phyloP scores from a whole-genome alignment of 1,140 invertebrate species.

The Habropoda laboriosa region DNA sequence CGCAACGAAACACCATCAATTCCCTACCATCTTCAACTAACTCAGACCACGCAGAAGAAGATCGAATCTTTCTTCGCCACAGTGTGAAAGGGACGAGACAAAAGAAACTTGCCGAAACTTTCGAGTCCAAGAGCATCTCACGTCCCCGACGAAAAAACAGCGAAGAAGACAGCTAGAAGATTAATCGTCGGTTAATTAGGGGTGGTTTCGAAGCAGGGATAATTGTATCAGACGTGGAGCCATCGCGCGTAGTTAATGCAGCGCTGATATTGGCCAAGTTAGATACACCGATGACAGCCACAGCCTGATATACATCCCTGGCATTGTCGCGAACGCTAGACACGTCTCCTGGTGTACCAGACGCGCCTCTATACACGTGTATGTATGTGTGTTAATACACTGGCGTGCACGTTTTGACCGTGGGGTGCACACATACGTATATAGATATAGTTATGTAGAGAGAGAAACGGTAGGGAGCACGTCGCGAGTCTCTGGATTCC shows the following conservation, averaged over 20 bases:
- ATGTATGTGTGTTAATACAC: conserved; percentile 15
- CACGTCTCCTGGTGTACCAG: conserved; percentile 18
- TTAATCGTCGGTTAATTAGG: conserved; percentile 38
- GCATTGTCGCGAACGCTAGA: conserved; percentile 43
- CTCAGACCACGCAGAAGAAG: too few species aligned
- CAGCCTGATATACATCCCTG: conserved; percentile 49
- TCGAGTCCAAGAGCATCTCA: too few species aligned
- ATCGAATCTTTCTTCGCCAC: too few species aligned
- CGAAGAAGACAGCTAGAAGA: neutral
- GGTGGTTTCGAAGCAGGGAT: neutral
- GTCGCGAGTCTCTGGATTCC: conserved; percentile 29
- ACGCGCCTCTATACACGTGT: conserved; percentile 26
- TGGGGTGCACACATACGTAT: too few species aligned
- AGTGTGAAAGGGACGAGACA: too few species aligned
- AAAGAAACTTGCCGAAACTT: neutral
- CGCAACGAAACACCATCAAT: too few species aligned
- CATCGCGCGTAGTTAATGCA: conserved; percentile 38
- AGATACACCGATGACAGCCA: conserved; percentile 47
- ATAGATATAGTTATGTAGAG: too few species aligned
- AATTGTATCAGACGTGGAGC: conserved; percentile 12
- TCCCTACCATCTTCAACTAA: too few species aligned
- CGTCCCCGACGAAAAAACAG: neutral
- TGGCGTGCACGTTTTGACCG: neutral
- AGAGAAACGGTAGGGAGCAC: too few species aligned
- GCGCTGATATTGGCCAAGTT: conserved; percentile 15